Conservation (phyloP, 2,888 invertebrate genomes). For the Acrobasis repandana region DNA sequence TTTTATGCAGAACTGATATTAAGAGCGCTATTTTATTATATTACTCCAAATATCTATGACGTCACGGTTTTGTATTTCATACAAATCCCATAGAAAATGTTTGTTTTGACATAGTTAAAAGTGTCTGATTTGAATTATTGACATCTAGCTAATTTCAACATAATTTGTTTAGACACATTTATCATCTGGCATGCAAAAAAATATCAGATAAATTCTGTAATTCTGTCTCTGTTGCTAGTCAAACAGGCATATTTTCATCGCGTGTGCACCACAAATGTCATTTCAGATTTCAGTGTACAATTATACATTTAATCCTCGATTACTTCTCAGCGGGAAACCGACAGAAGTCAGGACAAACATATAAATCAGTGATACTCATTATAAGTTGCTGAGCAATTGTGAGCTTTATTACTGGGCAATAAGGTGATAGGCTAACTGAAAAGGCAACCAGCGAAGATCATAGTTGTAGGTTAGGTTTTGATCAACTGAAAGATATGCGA, state of each 20-base stretch:
- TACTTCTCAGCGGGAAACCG: constrained; percentile 2
- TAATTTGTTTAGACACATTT: no score
- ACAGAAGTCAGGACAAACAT: background rate
- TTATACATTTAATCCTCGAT: background rate
- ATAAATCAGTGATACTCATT: constrained; percentile 9
- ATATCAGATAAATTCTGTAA: no score
- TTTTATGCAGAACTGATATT: no score
- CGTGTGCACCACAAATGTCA: background rate
- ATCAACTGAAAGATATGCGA: background rate
- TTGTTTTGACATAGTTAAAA: no score
- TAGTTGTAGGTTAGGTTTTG: background rate
- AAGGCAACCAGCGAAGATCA: background rate
- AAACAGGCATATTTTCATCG: background rate
- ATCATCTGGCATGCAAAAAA: no score
- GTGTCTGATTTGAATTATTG: no score
- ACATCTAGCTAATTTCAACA: no score
- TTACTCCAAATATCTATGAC: no score
- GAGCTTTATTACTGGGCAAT: constrained; percentile 1
- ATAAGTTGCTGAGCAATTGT: background rate
- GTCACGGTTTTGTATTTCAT: no score
- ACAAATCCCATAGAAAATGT: no score
- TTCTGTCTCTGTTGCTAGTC: background rate
- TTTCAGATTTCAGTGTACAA: background rate
- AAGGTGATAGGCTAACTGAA: background rate
- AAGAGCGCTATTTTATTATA: no score